Evolutionary conservation across 2,888 invertebrate genomes (phyloP).

Genomic region (Brenthis ino): DNA sequence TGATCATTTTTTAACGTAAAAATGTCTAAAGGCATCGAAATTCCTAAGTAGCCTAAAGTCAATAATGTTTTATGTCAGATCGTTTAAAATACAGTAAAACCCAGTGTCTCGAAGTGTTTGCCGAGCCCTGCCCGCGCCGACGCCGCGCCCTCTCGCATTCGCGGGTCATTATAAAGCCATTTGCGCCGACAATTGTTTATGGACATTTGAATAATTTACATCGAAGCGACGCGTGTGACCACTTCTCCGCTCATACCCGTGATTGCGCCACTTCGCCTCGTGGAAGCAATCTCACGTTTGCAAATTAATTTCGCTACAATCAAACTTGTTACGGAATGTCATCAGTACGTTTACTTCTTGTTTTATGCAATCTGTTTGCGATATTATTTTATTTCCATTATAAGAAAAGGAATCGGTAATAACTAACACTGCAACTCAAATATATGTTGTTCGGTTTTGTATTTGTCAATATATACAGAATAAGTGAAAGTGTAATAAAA

Average conservation of each 20-base stretch:
- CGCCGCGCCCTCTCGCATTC: conserved; percentile 9
- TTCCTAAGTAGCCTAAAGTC: too few species aligned
- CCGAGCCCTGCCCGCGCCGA: conserved; percentile 3
- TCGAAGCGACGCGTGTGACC: conserved; percentile 30
- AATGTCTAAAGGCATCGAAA: too few species aligned
- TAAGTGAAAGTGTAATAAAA: too few species aligned
- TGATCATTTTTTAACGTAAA: too few species aligned
- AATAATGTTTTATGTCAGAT: too few species aligned
- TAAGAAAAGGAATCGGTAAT: not conserved
- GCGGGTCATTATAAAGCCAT: conserved; percentile 44
- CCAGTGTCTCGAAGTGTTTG: not conserved
- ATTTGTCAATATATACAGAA: too few species aligned
- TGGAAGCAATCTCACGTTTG: conserved; percentile 13
- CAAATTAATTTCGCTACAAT: conserved; percentile 20
- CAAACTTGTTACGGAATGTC: conserved; percentile 3
- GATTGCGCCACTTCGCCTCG: conserved; percentile 3
- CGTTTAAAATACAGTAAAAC: not conserved
- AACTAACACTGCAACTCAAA: not conserved
- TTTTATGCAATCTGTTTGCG: conserved; percentile 7
- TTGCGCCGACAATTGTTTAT: conserved; percentile 42
- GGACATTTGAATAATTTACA: conserved; percentile 43
- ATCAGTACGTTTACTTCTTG: not conserved
- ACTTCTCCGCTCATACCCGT: not conserved
- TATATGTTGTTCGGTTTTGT: too few species aligned
- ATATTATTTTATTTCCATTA: not conserved